Evolutionary conservation across 2,888 invertebrate species (phyloP).

Genomic region (Agriopis leucophaearia): DNA sequence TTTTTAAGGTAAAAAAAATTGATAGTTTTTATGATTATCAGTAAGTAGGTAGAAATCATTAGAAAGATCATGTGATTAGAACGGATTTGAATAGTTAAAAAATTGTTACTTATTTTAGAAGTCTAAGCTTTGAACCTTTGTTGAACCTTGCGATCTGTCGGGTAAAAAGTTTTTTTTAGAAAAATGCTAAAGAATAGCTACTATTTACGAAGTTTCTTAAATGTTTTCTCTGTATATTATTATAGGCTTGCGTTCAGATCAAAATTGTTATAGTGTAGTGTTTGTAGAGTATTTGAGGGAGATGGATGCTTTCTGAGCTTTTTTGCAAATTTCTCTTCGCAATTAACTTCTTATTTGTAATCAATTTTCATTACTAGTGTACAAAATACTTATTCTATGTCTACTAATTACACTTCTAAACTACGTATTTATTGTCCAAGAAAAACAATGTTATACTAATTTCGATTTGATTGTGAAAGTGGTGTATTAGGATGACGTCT

Average conservation of each 20-base stretch:
- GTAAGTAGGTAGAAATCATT: slow-evolving; percentile 41
- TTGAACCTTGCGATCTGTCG: slow-evolving; percentile 18
- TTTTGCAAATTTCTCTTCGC: not conserved
- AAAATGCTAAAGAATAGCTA: slow-evolving; percentile 21
- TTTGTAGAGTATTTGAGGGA: slow-evolving; percentile 25
- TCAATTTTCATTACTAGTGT: not conserved
- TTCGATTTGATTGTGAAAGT: not conserved
- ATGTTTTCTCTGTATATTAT: slow-evolving; percentile 11
- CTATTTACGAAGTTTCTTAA: slow-evolving; percentile 38
- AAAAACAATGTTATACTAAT: not conserved
- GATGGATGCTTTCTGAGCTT: slow-evolving; percentile 17
- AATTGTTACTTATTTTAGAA: slow-evolving; percentile 38
- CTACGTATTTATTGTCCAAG: not conserved
- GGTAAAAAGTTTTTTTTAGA: slow-evolving; percentile 26
- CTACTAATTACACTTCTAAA: not conserved
- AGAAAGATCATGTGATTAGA: slow-evolving; percentile 40
- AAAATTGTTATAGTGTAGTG: slow-evolving; percentile 29
- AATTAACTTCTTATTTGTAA: not conserved
- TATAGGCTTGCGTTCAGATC: slow-evolving; percentile 28
- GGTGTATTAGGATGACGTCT: slow-evolving; percentile 16
- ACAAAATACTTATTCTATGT: not conserved
- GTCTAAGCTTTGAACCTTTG: slow-evolving; percentile 30
- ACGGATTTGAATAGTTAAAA: slow-evolving; percentile 46
- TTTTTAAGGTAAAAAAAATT: not conserved
- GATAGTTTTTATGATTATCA: slow-evolving; percentile 10